Evolutionary conservation across 2,797 vertebrate species (phyloP), one percentile per base, ranked within the genome.

Genomic region (Chaenodraco wilsoni): DNA sequence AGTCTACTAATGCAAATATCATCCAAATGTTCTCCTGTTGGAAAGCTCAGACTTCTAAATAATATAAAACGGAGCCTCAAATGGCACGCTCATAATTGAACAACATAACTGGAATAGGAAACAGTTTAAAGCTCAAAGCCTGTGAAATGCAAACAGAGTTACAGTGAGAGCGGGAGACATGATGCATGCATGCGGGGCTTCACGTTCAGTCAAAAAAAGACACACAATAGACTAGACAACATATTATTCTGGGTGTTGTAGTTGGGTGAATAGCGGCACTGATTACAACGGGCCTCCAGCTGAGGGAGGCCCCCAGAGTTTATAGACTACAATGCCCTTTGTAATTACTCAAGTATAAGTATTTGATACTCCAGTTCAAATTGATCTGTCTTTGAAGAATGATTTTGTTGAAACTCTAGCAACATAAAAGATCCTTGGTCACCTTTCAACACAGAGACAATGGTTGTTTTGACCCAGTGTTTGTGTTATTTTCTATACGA

Each of bases 251-350:
- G 57, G 37, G 65, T 74, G 72, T 65, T 86, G 48, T 70, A 65
- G 69, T 68, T 50, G 56, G 67, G 67, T 82, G 78, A 87, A 78
- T 61, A 51, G 70, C 48, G 27, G 37, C 57, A 19, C 50, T 79
- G 73, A 87, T 86, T 74, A 80, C 61, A 11, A 66, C 58, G 55
- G 57, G 50, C 70, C 71, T 65, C 84, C 78, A 73, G 68, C 83
- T 77, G 75, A 78, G 78, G 10, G 71, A 68, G 83, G 65, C 57
- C 78, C 76, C 49, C 69, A 69, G 27, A 78, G 44, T 67, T 60
- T 66, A 19, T 11, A 56, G 75, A 83, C 70, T 45, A 80, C 79
- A 81, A 70, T 82, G n/a, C 70, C 67, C 59, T 86, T 87, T 86
- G 41, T 79, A 59, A 82, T 74, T 82, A 58, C 70, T 79, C 51